Percentiles rank a stretch among this genome's conserved stretches.
These are phyloP conservation scores for Panthera tigris DNA, from an alignment of 2,113 vertebrate genomes.

Conservation along the genomic window DNA sequence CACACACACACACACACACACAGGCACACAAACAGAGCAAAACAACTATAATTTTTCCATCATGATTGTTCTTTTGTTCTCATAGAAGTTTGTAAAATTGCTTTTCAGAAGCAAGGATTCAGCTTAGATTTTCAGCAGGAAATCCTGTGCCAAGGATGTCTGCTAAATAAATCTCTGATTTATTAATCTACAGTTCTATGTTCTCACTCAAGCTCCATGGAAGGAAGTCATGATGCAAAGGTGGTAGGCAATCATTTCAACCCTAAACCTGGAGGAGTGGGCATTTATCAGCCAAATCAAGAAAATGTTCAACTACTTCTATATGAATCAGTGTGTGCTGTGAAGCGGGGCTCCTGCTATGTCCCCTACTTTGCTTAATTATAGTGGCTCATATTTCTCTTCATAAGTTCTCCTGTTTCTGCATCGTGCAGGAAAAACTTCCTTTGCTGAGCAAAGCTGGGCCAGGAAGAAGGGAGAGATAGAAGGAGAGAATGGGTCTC, in stretches of 20 bases:
- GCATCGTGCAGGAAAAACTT: not conserved
- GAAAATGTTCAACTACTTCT: not conserved
- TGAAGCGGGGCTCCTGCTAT: too few relatives aligned
- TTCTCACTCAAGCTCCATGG: not conserved
- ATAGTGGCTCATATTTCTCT: not conserved
- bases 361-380: not conserved
- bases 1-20: not conserved
- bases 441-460: not conserved
- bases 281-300: not conserved
- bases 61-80: not conserved
- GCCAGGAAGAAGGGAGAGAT: fast-evolving
- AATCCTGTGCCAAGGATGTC: not conserved
- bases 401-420: not conserved
- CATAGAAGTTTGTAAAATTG: not conserved
- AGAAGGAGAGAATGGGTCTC: not conserved
- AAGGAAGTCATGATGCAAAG: not conserved
- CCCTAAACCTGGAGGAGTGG: not conserved
- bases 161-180: not conserved
- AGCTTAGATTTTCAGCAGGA: not conserved
- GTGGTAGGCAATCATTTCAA: not conserved
- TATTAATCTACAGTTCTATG: not conserved
- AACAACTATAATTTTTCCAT: not conserved
- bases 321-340: too few relatives aligned
- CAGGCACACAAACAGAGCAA: too few relatives aligned
- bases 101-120: not conserved